These are phyloP conservation scores for Enteromius mattozi DNA, from an alignment of 2,797 vertebrate species.

Conservation along the genomic window DNA sequence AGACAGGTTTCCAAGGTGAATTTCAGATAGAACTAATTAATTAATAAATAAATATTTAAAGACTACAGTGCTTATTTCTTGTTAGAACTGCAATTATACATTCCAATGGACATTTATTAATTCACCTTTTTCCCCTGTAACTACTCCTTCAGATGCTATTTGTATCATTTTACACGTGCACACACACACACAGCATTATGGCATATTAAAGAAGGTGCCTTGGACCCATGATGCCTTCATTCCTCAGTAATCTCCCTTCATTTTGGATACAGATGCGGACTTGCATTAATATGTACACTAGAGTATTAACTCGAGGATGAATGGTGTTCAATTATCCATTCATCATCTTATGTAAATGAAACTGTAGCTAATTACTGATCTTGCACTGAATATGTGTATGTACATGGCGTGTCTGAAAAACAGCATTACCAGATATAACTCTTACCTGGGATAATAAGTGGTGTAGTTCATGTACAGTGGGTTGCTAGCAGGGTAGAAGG, in stretches of 20 bases:
- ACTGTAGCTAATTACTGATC: background rate
- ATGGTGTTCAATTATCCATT: background rate
- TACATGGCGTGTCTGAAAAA: background rate
- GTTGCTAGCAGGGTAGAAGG: slow-evolving; percentile 88
- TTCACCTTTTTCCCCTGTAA: background rate
- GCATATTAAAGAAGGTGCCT: background rate
- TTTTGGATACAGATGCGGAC: background rate
- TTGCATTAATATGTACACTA: background rate
- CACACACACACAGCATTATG: background rate
- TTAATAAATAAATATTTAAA: background rate
- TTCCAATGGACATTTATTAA: background rate
- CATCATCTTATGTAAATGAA: background rate
- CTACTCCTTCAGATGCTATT: background rate
- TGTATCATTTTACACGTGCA: background rate
- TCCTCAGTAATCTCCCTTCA: background rate
- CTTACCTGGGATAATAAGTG: slow-evolving; percentile 94
- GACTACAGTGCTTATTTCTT: background rate
- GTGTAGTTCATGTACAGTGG: slow-evolving; percentile 97
- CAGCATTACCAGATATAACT: background rate
- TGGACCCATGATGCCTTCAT: background rate
- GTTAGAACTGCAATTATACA: background rate
- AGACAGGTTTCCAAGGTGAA: background rate
- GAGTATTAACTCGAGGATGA: background rate
- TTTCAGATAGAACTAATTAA: background rate
- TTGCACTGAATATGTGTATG: no score